Conservation (phyloP, 2,113 vertebrate genomes). For the Tiliqua scincoides region DNA sequence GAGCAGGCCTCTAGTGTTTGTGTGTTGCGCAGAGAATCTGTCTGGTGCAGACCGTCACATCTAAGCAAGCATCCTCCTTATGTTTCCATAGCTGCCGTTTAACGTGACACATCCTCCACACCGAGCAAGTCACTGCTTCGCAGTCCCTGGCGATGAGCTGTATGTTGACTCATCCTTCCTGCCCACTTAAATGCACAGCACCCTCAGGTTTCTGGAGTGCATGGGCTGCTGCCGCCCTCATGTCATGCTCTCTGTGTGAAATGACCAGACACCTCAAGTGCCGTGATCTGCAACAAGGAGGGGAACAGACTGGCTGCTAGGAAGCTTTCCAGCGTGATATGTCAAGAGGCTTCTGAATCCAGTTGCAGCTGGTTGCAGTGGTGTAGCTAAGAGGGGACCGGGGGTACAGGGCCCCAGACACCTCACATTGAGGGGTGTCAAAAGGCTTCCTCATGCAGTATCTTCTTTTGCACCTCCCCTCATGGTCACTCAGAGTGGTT, state of each 20-base stretch:
- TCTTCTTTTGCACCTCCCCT: no score
- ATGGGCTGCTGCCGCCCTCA: background rate
- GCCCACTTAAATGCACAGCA: background rate
- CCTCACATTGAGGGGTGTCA: no score
- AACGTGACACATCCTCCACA: background rate
- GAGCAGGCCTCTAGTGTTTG: no score
- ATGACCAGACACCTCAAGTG: rapidly evolving
- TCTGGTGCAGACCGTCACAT: background rate
- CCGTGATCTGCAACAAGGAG: rapidly evolving
- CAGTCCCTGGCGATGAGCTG: background rate
- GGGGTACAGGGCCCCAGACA: no score
- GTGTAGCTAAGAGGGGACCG: no score
- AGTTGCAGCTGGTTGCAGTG: background rate
- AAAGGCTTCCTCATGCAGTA: no score
- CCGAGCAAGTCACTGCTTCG: no score
- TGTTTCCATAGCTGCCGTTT: rapidly evolving
- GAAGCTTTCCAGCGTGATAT: background rate
- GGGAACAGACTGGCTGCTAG: background rate
- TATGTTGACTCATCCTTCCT: background rate
- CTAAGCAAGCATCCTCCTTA: background rate
- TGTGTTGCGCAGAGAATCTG: rapidly evolving
- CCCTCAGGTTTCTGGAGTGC: background rate
- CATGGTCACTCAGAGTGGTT: no score
- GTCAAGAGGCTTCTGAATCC: rapidly evolving
- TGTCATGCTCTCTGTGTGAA: background rate